Evolutionary conservation across 2,888 invertebrate species (phyloP), one percentile per base, ranked within the genome.

Genomic region (Choreutis nemorana): DNA sequence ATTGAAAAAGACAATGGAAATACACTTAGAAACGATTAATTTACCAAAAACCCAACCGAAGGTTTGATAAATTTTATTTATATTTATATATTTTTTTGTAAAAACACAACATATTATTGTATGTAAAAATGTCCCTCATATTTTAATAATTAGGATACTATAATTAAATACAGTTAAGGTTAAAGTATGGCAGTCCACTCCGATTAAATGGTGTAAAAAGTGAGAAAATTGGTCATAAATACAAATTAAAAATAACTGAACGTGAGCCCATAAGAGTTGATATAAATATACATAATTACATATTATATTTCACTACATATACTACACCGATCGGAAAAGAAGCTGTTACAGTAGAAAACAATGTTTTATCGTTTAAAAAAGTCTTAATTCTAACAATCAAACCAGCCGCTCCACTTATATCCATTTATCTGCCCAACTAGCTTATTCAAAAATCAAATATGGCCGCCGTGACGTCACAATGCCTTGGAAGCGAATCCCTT

Each of bases 191-290:
- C 75, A 77, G 77, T 77, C 65, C 67, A 61, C 65, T 65, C 56
- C 56, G 60, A 64, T 55, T 55, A 55, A 55, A 63, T 49, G 46
- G 62, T 66, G 67, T 71, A 68, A 66, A 70, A 67, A 58, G 67
- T 68, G 65, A 64, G 66, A 67, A 70, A 72, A 71, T 75, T 75
- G 75, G 75, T 77, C 77, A 64, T n/a, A n/a, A n/a, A n/a, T n/a
- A n/a, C n/a, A 65, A 70, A 65, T 60, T 56, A 50, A 64, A 50
- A 31, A 42, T 53, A 64, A 57, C 45, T 39, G 48, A 59, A 56
- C 39, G 4, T 53, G 65, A 63, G 51, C 50, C 46, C n/a, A n/a
- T n/a, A n/a, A n/a, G n/a, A n/a, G n/a, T 10, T 14, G 26, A 26
- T 13, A 12, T 23, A 2, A 12, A 28, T 6, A 9, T 28, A 4